Conservation (phyloP, 2,888 invertebrate species). For the Drosophila maculinotata region DNA sequence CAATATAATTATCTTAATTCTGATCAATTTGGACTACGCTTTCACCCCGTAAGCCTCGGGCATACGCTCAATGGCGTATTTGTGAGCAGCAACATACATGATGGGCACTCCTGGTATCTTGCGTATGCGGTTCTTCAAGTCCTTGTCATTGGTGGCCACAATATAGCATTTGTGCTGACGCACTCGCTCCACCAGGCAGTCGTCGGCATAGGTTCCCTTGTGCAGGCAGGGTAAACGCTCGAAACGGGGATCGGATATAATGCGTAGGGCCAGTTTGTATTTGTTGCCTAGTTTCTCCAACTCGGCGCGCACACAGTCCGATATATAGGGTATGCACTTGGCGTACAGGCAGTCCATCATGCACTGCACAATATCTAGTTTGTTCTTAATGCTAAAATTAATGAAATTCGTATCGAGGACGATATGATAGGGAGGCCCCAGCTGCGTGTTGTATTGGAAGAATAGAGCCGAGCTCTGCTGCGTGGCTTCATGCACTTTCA, state of each 20-base stretch:
- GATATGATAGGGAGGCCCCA: constrained; percentile 99
- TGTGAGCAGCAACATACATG: constrained; percentile 97
- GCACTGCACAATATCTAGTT: constrained; percentile 97
- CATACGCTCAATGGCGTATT: constrained; percentile 98
- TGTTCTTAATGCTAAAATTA: constrained; percentile 99
- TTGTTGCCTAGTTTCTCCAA: constrained; percentile 98
- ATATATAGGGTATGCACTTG: constrained; percentile 98
- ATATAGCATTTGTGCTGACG: constrained; percentile 99
- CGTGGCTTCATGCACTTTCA: constrained; percentile 92
- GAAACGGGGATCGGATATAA: constrained; percentile 97
- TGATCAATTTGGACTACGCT: constrained; percentile 57
- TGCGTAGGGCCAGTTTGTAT: constrained; percentile 96
- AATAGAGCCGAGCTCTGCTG: constrained; percentile 97
- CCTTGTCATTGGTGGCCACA: constrained; percentile 99
- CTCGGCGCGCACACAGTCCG: constrained; percentile 99
- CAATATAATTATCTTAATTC: constrained; percentile 21
- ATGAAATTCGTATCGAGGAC: constrained; percentile 98
- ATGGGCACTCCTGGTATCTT: constrained; percentile 99
- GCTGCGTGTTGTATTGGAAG: constrained; percentile 98
- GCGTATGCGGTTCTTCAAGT: constrained; percentile 96
- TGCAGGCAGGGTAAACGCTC: constrained; percentile 96
- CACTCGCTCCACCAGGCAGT: constrained; percentile 97
- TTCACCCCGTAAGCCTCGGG: constrained; percentile 98
- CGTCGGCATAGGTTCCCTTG: constrained; percentile 99
- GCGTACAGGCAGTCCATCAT: constrained; percentile 99